Evolutionary conservation across 2,797 vertebrate genomes (phyloP), one percentile per base, ranked within the genome.

Genomic region (Micropoecilia bifurca): DNA sequence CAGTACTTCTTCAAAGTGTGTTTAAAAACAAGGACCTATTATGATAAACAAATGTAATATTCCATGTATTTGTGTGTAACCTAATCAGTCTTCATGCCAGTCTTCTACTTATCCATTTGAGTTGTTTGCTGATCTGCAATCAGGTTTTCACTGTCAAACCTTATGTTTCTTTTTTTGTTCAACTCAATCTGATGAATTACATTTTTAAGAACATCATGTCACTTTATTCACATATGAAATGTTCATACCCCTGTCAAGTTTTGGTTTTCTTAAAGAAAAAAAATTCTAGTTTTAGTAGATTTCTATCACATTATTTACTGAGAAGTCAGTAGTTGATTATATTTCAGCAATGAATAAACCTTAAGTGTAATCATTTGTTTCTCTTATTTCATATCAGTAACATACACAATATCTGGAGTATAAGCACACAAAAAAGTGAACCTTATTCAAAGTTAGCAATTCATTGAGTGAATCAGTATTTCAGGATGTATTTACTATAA

Each of bases 281-380:
- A 68, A n/a, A 71, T n/a, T 71, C 68, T 94, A 93, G 92, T 92
- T 94, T 93, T 93, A 96, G 93, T 95, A 96, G 91, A 94, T 96
- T 96, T 96, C 90, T 96, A 96, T 96, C 91, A 95, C 93, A 94
- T 96, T 96, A 96, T 96, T 96, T 96, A 95, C 95, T 94, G 93
- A 96, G 86, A 95, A 94, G 94, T 94, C 94, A 94, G 93, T 96
- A 96, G 95, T 96, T 95, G 93, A 95, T 95, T 95, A 96, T 95
- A 96, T 94, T 95, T 95, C 94, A 96, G 93, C 94, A 94, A 96
- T 95, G 93, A 96, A 96, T 96, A 96, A 96, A 95, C 90, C 93
- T 89, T 94, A 92, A 95, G 94, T 95, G 94, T 94, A 92, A 92
- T 92, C 78, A 89, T 89, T 90, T 84, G 83, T 89, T 94, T 83